Conservation (phyloP, 2,888 invertebrate species). For the Meteorus cinctellus region DNA sequence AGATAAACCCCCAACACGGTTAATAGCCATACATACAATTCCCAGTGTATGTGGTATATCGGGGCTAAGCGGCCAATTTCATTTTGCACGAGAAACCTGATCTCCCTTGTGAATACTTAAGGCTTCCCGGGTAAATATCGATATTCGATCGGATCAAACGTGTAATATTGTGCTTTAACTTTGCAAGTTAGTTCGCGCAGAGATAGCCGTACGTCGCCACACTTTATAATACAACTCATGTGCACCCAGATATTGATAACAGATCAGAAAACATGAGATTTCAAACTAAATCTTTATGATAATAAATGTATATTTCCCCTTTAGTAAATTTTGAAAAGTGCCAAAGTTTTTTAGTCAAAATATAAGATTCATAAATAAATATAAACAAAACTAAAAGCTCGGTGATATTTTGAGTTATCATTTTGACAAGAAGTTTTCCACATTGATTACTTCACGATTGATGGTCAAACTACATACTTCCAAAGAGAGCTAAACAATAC, state of each 20-base stretch:
- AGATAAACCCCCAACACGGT: constrained; percentile 6
- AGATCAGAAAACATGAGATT: not conserved
- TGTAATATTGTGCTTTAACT: constrained; percentile 20
- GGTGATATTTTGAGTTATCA: not conserved
- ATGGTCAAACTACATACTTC: not conserved
- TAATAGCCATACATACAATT: constrained; percentile 6
- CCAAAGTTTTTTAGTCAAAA: no score
- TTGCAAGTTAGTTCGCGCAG: constrained; percentile 4
- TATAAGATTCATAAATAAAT: not conserved
- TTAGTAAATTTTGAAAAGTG: not conserved
- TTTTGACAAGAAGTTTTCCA: not conserved
- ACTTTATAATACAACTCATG: not conserved
- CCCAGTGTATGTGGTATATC: not conserved
- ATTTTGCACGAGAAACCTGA: constrained; percentile 21
- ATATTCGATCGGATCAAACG: constrained; percentile 33
- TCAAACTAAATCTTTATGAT: not conserved
- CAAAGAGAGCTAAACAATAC: not conserved
- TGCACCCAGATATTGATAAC: not conserved
- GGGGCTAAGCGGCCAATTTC: constrained; percentile 31
- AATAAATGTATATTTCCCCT: not conserved
- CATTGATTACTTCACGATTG: not conserved
- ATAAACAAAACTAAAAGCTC: not conserved
- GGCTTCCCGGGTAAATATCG: constrained; percentile 34
- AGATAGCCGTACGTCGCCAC: constrained; percentile 8
- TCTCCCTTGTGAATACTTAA: constrained; percentile 33